A percentile compares a stretch with the other conserved stretches of the same genome.
phyloP scores from a whole-genome alignment of 2,797 vertebrate genomes.

The Carapus acus region DNA sequence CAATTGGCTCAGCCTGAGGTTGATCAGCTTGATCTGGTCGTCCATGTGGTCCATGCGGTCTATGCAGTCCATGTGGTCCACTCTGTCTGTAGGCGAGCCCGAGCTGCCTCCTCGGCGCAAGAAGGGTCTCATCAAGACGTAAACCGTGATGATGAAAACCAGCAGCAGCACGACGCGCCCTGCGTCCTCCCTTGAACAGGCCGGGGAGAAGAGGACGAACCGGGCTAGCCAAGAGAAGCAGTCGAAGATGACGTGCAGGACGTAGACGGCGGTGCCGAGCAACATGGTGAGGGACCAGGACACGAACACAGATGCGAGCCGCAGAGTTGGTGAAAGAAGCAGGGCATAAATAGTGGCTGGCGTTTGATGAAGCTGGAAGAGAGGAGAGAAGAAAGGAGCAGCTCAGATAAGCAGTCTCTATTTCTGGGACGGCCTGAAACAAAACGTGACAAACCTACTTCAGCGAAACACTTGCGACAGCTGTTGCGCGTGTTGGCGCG shows the following conservation, averaged over 20 bases:
- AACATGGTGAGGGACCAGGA: slow-evolving; percentile 93
- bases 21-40: slow-evolving; percentile 90
- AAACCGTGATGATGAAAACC: slow-evolving; percentile 89
- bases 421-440: no score
- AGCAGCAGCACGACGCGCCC: slow-evolving; percentile 86
- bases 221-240: slow-evolving; percentile 92
- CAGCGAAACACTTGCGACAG: no score
- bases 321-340: slow-evolving; percentile 84
- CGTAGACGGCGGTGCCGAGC: slow-evolving; percentile 86
- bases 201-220: slow-evolving; percentile 84
- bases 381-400: neutral
- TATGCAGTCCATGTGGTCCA: no score
- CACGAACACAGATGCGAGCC: slow-evolving; percentile 79
- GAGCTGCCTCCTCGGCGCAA: slow-evolving; percentile 78
- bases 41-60: no score
- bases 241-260: slow-evolving; percentile 85
- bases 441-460: no score
- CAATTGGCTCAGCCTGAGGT: slow-evolving; percentile 89
- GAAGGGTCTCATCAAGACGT: slow-evolving; percentile 95
- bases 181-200: slow-evolving; percentile 90
- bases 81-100: slow-evolving; percentile 88
- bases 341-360: slow-evolving; percentile 90
- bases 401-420: neutral
- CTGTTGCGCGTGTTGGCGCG: no score
- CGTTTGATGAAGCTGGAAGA: slow-evolving; percentile 73